These are phyloP conservation scores for Choristoneura rosaceana DNA, from an alignment of 2,888 invertebrate species.

Conservation along the genomic window DNA sequence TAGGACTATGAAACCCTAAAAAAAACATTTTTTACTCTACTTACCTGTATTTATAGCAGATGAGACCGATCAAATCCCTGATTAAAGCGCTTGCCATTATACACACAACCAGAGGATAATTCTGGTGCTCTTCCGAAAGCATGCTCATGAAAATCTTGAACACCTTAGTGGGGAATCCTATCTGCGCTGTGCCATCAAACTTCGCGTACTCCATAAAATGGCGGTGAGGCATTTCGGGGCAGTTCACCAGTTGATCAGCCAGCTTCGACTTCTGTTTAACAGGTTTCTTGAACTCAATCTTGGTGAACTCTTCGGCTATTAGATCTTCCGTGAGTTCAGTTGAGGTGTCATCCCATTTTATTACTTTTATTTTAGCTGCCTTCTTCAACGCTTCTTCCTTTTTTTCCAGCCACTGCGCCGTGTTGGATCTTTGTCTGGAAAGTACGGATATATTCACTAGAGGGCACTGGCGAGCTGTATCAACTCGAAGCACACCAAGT, in stretches of 20 bases:
- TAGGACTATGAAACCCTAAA: too few relatives aligned
- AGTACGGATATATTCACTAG: not conserved
- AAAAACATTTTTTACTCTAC: not conserved
- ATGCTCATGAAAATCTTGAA: constrained; percentile 96
- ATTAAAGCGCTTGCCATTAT: constrained; percentile 95
- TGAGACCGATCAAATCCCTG: constrained; percentile 95
- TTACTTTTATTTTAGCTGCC: constrained; percentile 90
- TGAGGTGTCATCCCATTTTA: constrained; percentile 88
- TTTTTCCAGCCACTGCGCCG: constrained; percentile 94
- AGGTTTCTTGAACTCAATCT: constrained; percentile 66
- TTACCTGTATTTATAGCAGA: constrained; percentile 93
- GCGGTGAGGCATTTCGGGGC: constrained; percentile 91
- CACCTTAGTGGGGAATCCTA: constrained; percentile 91
- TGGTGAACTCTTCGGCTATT: constrained; percentile 85
- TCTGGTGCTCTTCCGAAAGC: constrained; percentile 91
- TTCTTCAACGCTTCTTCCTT: constrained; percentile 94
- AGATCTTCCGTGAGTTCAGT: constrained; percentile 83
- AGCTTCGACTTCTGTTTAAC: constrained; percentile 87
- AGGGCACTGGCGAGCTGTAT: too few relatives aligned
- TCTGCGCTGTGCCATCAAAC: constrained; percentile 95
- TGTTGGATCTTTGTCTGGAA: constrained; percentile 91
- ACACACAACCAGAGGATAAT: constrained; percentile 93
- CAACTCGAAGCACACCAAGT: too few relatives aligned
- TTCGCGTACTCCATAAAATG: constrained; percentile 96
- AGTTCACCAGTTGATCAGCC: constrained; percentile 90